phyloP scores from a whole-genome alignment of 1,140 invertebrate species.

The Tenebrio molitor region DNA sequence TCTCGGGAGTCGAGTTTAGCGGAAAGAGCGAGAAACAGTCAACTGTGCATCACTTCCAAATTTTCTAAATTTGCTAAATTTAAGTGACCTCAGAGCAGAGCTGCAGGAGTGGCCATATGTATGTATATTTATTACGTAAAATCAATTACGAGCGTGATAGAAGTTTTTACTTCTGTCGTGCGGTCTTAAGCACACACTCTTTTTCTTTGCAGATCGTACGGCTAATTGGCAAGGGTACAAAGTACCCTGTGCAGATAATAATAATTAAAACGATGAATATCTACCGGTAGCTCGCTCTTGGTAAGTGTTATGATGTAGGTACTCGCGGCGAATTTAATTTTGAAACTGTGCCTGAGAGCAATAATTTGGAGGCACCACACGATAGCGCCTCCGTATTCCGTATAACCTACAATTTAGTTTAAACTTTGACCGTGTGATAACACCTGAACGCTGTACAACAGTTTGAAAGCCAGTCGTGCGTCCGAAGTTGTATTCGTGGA shows the following conservation, averaged over 20 bases:
- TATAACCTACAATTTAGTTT: slow-evolving; percentile 21
- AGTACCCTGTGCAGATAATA: slow-evolving; percentile 6
- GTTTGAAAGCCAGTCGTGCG: slow-evolving; percentile 25
- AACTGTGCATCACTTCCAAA: no score
- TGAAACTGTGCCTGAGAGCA: slow-evolving; percentile 10
- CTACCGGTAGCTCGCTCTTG: slow-evolving; percentile 10
- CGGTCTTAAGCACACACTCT: no score
- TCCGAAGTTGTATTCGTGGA: slow-evolving; percentile 4
- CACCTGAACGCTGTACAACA: slow-evolving; percentile 21
- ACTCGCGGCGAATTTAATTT: slow-evolving; percentile 36
- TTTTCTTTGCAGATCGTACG: no score
- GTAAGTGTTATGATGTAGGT: slow-evolving; percentile 33
- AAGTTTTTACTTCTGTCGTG: no score
- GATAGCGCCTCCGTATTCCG: slow-evolving; percentile 22
- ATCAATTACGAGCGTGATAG: no score
- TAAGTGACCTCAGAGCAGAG: no score
- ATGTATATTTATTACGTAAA: no score
- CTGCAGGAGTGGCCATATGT: no score
- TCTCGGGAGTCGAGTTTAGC: no score
- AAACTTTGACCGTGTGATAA: slow-evolving; percentile 40
- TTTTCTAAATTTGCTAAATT: no score
- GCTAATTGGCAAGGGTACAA: not conserved
- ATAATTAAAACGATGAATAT: slow-evolving; percentile 40
- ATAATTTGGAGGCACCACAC: slow-evolving; percentile 37
- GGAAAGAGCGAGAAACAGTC: no score